Evolutionary conservation across 1,140 invertebrate species (phyloP), one percentile per base, ranked within the genome.

Genomic region (Drosophila serrata): DNA sequence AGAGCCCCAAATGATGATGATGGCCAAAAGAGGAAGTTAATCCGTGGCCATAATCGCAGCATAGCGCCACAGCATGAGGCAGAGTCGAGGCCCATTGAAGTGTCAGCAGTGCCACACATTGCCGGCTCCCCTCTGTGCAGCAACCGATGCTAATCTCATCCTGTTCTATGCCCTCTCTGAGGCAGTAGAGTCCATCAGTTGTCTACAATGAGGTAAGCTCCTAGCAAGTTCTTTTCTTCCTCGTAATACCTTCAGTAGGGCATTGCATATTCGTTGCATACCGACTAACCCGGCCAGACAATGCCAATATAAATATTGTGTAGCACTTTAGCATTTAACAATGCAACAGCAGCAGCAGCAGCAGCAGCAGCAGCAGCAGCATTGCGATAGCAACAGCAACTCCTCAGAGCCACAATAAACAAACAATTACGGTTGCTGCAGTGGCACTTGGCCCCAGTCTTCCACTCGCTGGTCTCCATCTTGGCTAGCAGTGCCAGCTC

Each of bases 31-130:
- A 88, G 82, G 82, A 88, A 87, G 82, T 88, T 87, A 87, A 88
- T 87, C 84, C 84, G 65, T 82, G 78, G 80, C 67, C 67, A 88
- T 87, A 87, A 87, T 87, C 82, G 75, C 82, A 60, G 70, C 82
- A 87, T 91, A 91, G 87, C 87, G 87, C 88, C 87, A 91, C 87
- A 91, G 87, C 87, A 91, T 91, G 87, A 80, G 81, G 82, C 88
- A 79, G 57, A 62, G 46, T 43, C 33, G 22, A 76, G 80, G 75
- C 84, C 84, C 84, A 87, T 87, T 87, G 56, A 88, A 87, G 82
- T 88, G 84, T 87, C 82, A 88, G 82, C 73, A 82, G 79, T 79
- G 75, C 55, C 82, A 81, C 75, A 63, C 55, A 77, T 60, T 59
- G 73, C 42, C 31, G 62, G 53, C 22, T 33, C 58, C 57, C 59